These are phyloP conservation scores for Dynastes grantii DNA, from an alignment of 2,888 invertebrate genomes.

Conservation along the genomic window DNA sequence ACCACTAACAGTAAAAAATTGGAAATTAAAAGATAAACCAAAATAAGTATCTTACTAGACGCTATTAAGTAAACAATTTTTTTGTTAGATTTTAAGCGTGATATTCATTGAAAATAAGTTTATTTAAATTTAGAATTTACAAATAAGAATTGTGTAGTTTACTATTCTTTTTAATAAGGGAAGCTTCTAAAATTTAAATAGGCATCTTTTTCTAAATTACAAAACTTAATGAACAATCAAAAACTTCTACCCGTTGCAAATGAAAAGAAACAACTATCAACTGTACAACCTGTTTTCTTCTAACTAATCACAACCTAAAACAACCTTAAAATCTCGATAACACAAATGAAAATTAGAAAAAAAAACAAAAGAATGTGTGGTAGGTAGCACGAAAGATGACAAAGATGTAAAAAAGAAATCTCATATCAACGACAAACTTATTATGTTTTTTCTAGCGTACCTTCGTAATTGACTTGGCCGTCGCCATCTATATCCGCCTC, in stretches of 20 bases:
- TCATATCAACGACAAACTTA: not conserved
- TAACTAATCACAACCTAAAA: not conserved
- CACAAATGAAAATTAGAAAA: not conserved
- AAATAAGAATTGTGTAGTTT: too few species aligned
- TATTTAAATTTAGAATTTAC: too few species aligned
- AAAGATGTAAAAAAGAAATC: not conserved
- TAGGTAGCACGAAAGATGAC: not conserved
- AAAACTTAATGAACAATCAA: too few species aligned
- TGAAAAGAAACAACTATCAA: not conserved
- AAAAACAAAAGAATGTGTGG: constrained; percentile 31
- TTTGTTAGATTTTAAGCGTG: too few species aligned
- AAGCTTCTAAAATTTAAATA: too few species aligned
- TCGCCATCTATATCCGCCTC: constrained; percentile 99
- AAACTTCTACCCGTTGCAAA: not conserved
- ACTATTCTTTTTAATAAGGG: too few species aligned
- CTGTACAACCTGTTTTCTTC: not conserved
- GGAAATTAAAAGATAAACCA: too few species aligned
- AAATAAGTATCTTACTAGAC: too few species aligned
- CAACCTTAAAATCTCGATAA: not conserved
- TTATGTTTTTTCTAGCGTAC: constrained; percentile 68
- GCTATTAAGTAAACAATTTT: too few species aligned
- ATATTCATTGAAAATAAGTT: too few species aligned
- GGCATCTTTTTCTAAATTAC: too few species aligned
- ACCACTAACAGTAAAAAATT: too few species aligned
- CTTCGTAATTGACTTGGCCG: constrained; percentile 99